Evolutionary conservation across 1,140 invertebrate genomes (phyloP).

Genomic region (Luehdorfia chinensis): DNA sequence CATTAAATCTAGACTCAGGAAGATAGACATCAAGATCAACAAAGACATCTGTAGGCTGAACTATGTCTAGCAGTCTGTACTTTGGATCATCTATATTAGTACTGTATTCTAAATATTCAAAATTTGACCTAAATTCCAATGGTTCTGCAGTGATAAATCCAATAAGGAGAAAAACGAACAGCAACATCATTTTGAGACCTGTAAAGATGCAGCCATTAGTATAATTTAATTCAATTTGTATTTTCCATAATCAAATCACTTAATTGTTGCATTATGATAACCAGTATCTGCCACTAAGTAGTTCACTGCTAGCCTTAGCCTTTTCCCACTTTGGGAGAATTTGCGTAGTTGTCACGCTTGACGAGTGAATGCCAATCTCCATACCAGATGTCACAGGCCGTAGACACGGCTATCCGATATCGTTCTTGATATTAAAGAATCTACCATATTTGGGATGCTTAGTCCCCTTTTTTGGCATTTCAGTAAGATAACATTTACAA

Average conservation of each 20-base stretch:
- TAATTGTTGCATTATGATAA: too few species aligned
- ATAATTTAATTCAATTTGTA: neutral
- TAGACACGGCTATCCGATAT: too few species aligned
- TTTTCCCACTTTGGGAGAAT: too few species aligned
- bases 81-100: constrained; percentile 52
- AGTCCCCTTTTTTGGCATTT: too few species aligned
- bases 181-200: constrained; percentile 39
- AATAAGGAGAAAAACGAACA: constrained; percentile 29
- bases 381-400: too few species aligned
- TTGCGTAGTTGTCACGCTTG: too few species aligned
- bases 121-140: constrained; percentile 36
- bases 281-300: too few species aligned
- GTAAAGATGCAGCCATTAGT: constrained; percentile 14
- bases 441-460: too few species aligned
- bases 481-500: too few species aligned
- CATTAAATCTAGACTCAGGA: constrained; percentile 45
- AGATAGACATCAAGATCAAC: constrained; percentile 58
- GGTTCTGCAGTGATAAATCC: constrained; percentile 34
- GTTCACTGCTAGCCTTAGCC: too few species aligned
- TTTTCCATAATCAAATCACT: neutral
- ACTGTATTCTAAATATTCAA: constrained; percentile 37
- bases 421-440: too few species aligned
- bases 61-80: constrained; percentile 46
- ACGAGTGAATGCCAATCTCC: too few species aligned
- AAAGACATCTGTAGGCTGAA: constrained; percentile 40